Percentiles rank a stretch among this genome's conserved stretches.
Conservation (phyloP, 1,140 invertebrate genomes). For the Ips nitidus region DNA sequence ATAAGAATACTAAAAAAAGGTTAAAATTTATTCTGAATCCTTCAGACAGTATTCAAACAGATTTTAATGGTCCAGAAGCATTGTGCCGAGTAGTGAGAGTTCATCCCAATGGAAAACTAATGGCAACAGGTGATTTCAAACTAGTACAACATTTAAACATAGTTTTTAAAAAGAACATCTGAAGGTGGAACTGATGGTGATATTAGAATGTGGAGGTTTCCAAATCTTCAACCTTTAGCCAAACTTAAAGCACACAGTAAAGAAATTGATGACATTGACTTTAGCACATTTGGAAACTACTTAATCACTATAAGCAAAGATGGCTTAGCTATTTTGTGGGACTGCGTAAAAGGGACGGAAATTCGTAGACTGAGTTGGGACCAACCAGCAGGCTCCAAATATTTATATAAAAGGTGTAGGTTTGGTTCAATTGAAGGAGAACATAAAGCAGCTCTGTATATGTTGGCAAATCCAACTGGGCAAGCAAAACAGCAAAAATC, state of each 20-base stretch:
- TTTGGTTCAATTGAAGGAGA: conserved; percentile 71
- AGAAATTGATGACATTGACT: conserved; percentile 91
- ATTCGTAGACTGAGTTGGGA: conserved; percentile 72
- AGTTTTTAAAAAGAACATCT: neutral
- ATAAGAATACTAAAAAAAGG: conserved; percentile 60
- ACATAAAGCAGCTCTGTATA: conserved; percentile 71
- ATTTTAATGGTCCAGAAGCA: conserved; percentile 74
- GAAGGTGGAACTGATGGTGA: conserved; percentile 81
- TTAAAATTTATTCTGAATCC: conserved; percentile 73
- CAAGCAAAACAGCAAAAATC: conserved; percentile 69
- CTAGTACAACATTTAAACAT: neutral
- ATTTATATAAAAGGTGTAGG: conserved; percentile 81
- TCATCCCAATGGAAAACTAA: conserved; percentile 70
- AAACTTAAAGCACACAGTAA: conserved; percentile 74
- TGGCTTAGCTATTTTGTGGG: conserved; percentile 80
- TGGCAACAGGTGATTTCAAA: conserved; percentile 70
- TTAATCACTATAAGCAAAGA: conserved; percentile 88
- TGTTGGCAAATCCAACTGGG: conserved; percentile 75
- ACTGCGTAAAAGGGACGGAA: conserved; percentile 64
- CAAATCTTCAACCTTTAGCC: conserved; percentile 68
- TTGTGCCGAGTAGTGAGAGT: conserved; percentile 86
- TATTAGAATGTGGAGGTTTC: conserved; percentile 87
- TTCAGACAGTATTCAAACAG: conserved; percentile 76
- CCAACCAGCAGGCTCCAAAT: conserved; percentile 71
- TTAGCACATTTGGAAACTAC: conserved; percentile 74